Conservation (phyloP, 2,888 invertebrate genomes). For the Drosophila mimica region DNA sequence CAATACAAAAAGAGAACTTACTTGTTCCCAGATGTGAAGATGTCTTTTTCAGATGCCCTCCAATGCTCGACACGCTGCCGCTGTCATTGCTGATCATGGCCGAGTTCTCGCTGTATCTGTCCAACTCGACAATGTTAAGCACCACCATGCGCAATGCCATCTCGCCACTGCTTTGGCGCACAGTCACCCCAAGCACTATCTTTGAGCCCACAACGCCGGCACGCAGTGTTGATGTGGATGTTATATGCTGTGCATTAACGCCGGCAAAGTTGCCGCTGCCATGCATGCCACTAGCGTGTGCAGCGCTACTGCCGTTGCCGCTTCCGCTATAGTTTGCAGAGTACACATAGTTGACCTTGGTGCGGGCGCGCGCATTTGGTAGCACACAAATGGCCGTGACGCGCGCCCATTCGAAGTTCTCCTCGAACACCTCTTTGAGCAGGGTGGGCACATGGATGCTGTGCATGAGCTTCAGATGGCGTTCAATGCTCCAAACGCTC, state of each 20-base stretch:
- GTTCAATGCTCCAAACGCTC: slow-evolving; percentile 93
- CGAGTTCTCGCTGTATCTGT: slow-evolving; percentile 66
- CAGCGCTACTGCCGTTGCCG: slow-evolving; percentile 46
- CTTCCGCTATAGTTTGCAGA: slow-evolving; percentile 66
- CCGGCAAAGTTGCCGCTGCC: slow-evolving; percentile 55
- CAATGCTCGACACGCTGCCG: slow-evolving; percentile 62
- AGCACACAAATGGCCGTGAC: slow-evolving; percentile 92
- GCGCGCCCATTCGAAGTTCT: slow-evolving; percentile 83
- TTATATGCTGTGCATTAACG: slow-evolving; percentile 69
- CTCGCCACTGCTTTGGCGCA: slow-evolving; percentile 78
- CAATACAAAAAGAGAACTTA: slow-evolving; percentile 31
- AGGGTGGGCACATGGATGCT: slow-evolving; percentile 85
- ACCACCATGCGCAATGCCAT: slow-evolving; percentile 80
- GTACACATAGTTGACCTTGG: slow-evolving; percentile 77
- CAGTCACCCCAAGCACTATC: slow-evolving; percentile 80
- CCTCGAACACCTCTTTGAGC: slow-evolving; percentile 82
- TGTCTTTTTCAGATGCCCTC: slow-evolving; percentile 65
- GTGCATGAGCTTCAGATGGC: slow-evolving; percentile 90
- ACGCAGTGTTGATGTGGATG: slow-evolving; percentile 80
- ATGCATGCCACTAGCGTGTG: slow-evolving; percentile 40
- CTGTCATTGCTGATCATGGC: slow-evolving; percentile 64
- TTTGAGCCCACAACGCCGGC: slow-evolving; percentile 82
- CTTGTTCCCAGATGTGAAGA: slow-evolving; percentile 60
- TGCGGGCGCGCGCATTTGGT: slow-evolving; percentile 86
- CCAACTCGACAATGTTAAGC: slow-evolving; percentile 78